A percentile compares a stretch with the other conserved stretches of the same genome.
These are phyloP conservation scores for Nasalis larvatus DNA, from an alignment of 2,113 vertebrate genomes.

Conservation along the genomic window DNA sequence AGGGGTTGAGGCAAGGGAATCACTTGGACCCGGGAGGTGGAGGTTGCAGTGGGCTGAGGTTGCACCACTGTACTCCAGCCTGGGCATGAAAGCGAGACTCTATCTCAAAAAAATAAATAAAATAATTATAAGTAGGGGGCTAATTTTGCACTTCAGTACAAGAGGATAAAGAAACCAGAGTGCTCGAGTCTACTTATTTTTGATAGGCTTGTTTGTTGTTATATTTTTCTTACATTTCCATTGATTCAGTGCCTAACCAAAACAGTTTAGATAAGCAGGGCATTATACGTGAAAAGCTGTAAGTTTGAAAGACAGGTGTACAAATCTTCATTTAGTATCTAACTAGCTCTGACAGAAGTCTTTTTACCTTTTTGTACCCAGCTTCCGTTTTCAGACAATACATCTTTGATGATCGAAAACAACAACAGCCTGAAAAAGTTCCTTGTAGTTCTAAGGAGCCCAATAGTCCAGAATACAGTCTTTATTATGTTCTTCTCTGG, in stretches of 20 bases:
- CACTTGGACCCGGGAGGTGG: too few relatives aligned
- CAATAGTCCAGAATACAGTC: background rate
- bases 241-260: background rate
- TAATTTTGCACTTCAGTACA: background rate
- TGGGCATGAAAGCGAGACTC: too few relatives aligned
- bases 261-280: background rate
- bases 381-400: background rate
- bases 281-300: background rate
- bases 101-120: too few relatives aligned
- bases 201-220: background rate
- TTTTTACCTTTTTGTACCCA: background rate
- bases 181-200: background rate
- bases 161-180: background rate
- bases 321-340: background rate
- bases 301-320: background rate
- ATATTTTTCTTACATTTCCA: background rate
- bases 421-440: background rate
- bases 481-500: background rate
- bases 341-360: background rate
- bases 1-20: too few relatives aligned
- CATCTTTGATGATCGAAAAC: background rate
- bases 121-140: background rate
- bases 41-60: too few relatives aligned
- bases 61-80: too few relatives aligned
- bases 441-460: background rate